Evolutionary conservation across 64 coral and sea anemone species (phyloP).

Genomic region (Porites australiensis): DNA sequence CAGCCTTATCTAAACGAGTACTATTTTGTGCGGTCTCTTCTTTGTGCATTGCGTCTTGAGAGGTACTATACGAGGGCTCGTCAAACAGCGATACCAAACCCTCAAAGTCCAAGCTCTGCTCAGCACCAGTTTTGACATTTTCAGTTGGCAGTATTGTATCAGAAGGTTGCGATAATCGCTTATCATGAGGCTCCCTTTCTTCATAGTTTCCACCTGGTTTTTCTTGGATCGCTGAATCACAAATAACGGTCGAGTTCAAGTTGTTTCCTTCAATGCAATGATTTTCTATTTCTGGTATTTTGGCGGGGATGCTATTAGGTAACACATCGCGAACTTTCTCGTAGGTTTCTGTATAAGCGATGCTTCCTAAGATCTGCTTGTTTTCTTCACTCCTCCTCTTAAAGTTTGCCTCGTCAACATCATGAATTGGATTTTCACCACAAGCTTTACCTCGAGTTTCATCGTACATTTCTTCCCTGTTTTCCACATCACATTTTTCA

Average conservation of each 20-base stretch:
- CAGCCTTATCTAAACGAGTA: background rate
- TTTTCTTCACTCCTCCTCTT: too few species aligned
- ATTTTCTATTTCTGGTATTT: too few species aligned
- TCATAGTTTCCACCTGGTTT: background rate
- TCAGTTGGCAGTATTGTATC: background rate
- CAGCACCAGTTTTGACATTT: background rate
- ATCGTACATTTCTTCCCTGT: background rate
- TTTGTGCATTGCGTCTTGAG: background rate
- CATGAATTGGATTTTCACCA: background rate
- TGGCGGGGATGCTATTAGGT: too few species aligned
- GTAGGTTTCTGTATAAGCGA: too few species aligned
- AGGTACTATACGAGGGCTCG: background rate
- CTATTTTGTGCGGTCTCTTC: background rate
- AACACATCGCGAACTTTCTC: too few species aligned
- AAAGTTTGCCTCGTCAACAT: background rate
- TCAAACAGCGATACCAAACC: conserved; percentile 27
- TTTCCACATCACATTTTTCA: background rate
- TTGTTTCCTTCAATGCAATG: too few species aligned
- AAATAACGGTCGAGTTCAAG: background rate
- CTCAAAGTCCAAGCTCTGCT: conserved; percentile 32
- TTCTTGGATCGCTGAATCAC: background rate
- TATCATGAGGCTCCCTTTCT: background rate
- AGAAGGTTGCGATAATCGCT: background rate
- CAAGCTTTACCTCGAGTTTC: background rate
- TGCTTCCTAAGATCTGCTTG: background rate